These are phyloP conservation scores for Drosophila nr. perissopoda DNA, from an alignment of 2,888 invertebrate species.

Conservation along the genomic window DNA sequence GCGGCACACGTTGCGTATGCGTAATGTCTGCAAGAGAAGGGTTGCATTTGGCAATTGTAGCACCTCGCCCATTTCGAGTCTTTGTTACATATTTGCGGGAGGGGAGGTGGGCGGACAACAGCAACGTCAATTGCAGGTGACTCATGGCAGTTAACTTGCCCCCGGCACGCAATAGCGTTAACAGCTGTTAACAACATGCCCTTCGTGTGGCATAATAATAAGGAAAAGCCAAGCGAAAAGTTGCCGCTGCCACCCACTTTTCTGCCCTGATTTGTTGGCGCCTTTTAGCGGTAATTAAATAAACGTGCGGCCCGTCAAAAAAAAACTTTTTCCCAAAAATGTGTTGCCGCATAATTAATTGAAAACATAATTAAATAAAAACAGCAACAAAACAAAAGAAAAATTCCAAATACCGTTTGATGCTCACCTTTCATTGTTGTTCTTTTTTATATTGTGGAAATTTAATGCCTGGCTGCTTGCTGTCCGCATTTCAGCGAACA, in stretches of 20 bases:
- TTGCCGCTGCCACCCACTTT: neutral
- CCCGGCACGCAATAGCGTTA: conserved; percentile 65
- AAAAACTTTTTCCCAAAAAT: conserved; percentile 53
- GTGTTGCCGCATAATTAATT: conserved; percentile 77
- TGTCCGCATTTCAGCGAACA: conserved; percentile 41
- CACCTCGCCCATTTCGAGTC: neutral
- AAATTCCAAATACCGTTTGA: conserved; percentile 25
- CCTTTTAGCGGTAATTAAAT: conserved; percentile 58
- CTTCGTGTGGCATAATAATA: conserved; percentile 77
- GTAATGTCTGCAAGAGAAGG: conserved; percentile 58
- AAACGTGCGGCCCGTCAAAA: conserved; percentile 49
- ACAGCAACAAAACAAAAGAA: conserved; percentile 1
- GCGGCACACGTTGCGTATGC: conserved; percentile 65
- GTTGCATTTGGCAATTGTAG: conserved; percentile 46
- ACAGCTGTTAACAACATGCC: conserved; percentile 70
- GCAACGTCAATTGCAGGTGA: conserved; percentile 76
- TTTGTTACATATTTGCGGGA: conserved; percentile 1
- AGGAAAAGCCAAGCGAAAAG: conserved; percentile 35
- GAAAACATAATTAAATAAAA: conserved; percentile 74
- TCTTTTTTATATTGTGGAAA: conserved; percentile 23
- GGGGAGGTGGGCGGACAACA: neutral
- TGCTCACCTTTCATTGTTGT: conserved; percentile 29
- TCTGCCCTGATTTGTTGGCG: conserved; percentile 33
- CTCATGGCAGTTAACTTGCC: conserved; percentile 65
- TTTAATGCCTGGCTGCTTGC: conserved; percentile 39